Evolutionary conservation across 2,888 invertebrate genomes (phyloP).

Genomic region (Electrophaes corylata): DNA sequence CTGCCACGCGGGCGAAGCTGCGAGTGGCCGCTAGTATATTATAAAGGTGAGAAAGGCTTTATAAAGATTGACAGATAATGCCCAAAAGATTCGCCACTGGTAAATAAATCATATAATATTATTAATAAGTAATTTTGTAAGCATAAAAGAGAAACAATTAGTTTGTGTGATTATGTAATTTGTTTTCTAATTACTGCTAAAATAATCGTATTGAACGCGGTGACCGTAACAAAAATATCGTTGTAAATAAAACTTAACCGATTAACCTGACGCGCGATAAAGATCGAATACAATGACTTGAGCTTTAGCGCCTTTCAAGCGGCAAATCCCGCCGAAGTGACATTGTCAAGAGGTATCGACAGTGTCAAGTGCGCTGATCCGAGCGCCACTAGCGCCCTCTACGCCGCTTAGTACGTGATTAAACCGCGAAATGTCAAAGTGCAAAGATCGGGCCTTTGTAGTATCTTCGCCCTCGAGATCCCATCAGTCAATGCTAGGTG

Average conservation of each 20-base stretch:
- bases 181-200: neutral
- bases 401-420: slow-evolving; percentile 76
- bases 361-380: slow-evolving; percentile 75
- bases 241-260: slow-evolving; percentile 23
- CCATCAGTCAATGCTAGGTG: slow-evolving; percentile 67
- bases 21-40: too few relatives aligned
- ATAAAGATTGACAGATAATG: too few relatives aligned
- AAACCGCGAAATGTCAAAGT: slow-evolving; percentile 83
- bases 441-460: slow-evolving; percentile 80
- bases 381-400: slow-evolving; percentile 61
- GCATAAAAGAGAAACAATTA: too few relatives aligned
- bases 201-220: neutral
- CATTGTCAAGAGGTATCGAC: slow-evolving; percentile 69
- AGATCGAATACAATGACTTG: slow-evolving; percentile 44
- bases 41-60: too few relatives aligned
- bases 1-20: too few relatives aligned
- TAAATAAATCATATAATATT: too few relatives aligned
- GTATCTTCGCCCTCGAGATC: slow-evolving; percentile 44
- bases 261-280: slow-evolving; percentile 45
- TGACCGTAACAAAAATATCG: neutral
- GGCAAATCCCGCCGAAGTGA: slow-evolving; percentile 61
- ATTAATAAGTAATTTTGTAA: too few relatives aligned
- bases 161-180: neutral
- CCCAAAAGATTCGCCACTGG: too few relatives aligned
- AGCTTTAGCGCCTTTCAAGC: slow-evolving; percentile 35